Percentiles rank a stretch among this genome's conserved stretches.
These are phyloP conservation scores for Dipodomys stephensi DNA, from an alignment of 2,113 vertebrate genomes.

Conservation along the genomic window DNA sequence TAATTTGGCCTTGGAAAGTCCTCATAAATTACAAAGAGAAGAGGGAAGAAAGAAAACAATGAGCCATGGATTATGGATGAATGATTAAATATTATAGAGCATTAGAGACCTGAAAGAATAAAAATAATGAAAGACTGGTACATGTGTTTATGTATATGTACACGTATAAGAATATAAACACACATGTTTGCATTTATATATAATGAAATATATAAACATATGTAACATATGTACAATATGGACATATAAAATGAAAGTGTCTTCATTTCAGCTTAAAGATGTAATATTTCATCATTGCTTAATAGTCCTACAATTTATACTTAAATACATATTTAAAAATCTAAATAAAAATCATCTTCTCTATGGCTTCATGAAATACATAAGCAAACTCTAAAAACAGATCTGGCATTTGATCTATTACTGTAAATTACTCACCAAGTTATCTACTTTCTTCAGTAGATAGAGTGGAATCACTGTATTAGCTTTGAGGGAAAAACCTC, in stretches of 20 bases:
- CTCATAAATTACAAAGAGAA: neutral
- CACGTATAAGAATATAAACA: no score
- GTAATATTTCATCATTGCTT: neutral
- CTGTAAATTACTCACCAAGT: neutral
- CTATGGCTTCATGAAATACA: neutral
- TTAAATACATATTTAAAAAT: conserved; percentile 23
- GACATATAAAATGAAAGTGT: no score
- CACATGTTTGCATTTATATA: no score
- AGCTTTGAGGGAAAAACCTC: conserved; percentile 13
- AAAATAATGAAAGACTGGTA: neutral
- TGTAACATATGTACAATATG: no score
- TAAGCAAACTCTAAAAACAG: conserved; percentile 23
- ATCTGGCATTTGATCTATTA: neutral
- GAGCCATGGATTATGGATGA: neutral
- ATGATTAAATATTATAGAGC: neutral
- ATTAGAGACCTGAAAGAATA: neutral
- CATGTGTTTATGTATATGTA: neutral
- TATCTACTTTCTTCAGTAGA: neutral
- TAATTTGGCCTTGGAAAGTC: neutral
- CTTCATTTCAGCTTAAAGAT: neutral
- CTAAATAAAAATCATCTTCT: neutral
- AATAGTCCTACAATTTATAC: neutral
- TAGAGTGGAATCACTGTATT: conserved; percentile 27
- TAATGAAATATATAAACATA: no score
- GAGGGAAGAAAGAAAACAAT: neutral